Percentiles rank a stretch among this genome's conserved stretches.
These are phyloP conservation scores for Sitophilus oryzae DNA, from an alignment of 1,140 invertebrate genomes.

Conservation along the genomic window DNA sequence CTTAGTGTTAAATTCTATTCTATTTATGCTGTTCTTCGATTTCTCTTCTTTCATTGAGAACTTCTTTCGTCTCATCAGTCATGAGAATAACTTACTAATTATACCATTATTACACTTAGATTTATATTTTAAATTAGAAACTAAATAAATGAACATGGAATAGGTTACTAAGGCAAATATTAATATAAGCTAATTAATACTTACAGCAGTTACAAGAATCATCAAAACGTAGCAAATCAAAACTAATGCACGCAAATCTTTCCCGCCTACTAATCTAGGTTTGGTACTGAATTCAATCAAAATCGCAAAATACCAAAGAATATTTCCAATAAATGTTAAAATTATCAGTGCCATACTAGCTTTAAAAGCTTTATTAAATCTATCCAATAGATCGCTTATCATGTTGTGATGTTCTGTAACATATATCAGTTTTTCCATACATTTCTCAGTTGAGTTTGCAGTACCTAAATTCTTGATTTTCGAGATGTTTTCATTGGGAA, in stretches of 20 bases:
- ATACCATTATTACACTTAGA: too few relatives aligned
- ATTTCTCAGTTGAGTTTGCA: background rate
- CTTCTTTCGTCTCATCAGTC: too few relatives aligned
- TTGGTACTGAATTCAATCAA: background rate
- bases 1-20: too few relatives aligned
- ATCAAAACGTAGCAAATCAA: background rate
- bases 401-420: background rate
- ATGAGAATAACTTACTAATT: too few relatives aligned
- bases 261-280: background rate
- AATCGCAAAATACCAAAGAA: background rate
- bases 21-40: too few relatives aligned
- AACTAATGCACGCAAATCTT: background rate
- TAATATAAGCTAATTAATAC: background rate
- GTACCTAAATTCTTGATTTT: too few relatives aligned
- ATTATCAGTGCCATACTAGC: background rate
- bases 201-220: background rate
- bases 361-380: background rate
- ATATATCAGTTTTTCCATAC: background rate
- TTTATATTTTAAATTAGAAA: too few relatives aligned
- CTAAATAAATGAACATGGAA: too few relatives aligned
- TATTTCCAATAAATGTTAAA: background rate
- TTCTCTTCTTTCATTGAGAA: too few relatives aligned
- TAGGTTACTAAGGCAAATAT: too few relatives aligned
- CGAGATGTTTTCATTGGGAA: background rate
- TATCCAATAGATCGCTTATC: background rate